Evolutionary conservation across 2,797 vertebrate species (phyloP), one percentile per base, ranked within the genome.

Genomic region (Eidolon dupreanum): DNA sequence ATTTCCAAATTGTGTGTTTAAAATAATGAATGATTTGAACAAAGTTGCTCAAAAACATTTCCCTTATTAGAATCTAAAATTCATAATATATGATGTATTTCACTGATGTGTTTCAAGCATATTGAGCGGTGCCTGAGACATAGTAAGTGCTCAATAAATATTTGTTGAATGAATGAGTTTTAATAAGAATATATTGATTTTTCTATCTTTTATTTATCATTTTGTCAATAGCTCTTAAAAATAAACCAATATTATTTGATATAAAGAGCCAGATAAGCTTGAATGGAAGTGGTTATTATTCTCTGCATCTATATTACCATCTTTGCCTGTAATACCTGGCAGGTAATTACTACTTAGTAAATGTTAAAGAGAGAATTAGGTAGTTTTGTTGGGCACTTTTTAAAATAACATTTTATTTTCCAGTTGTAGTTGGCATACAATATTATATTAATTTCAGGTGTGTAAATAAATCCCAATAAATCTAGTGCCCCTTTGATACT

Each of bases 221-320:
- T 95, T 96, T 94, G 17, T 91, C 85, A 20, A 53, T 33, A 17
- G 82, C 2, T 24, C 63, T 93, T 89, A 65, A 92, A 95, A 84
- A 57, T 46, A 28, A 96, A 33, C n/a, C 28, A 70, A 4, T 66
- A 3, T 43, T 53, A 70, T 75, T 90, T 93, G 31, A 33, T 81
- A 74, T 49, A 70, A 88, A 57, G 59, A 86, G 12, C 24, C 8
- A 59, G 12, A 65, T 57, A 59, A 74, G 3, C 41, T 66, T 90
- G 28, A 82, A 33, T 73, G 51, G 5, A 68, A 77, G 24, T 87
- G 38, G 24, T 59, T 68, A 10, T 94, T 90, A 74, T 46, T 75
- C 6, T 88, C 49, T 61, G 2, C 9, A 13, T 86, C 43, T 46
- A 0, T 16, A 20, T 93, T 13, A 73, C 13, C 1, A 12, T 11